These are phyloP conservation scores for Gymnocheta viridis DNA, from an alignment of 2,888 invertebrate genomes.

Conservation along the genomic window DNA sequence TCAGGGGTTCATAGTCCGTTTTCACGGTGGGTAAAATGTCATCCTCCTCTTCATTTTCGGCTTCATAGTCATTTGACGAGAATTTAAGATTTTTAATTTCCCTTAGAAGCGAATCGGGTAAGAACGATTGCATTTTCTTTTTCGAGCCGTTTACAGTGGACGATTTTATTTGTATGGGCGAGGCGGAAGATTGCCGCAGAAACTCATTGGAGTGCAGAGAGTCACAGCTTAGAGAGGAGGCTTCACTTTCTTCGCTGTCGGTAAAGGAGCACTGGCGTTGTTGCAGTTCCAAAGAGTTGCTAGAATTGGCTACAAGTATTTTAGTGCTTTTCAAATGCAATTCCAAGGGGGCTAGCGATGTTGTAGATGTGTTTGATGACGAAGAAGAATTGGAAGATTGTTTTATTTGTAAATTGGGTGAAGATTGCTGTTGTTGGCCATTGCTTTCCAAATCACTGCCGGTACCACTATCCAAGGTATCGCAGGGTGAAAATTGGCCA, in stretches of 20 bases:
- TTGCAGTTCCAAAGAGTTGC: constrained; percentile 34
- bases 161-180: constrained; percentile 79
- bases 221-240: constrained; percentile 91
- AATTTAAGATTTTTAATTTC: constrained; percentile 86
- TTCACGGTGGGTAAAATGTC: constrained; percentile 32
- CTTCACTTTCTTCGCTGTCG: constrained; percentile 86
- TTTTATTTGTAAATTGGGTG: constrained; percentile 74
- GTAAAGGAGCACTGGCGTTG: constrained; percentile 83
- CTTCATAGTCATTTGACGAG: constrained; percentile 71
- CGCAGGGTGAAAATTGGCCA: constrained; percentile 91
- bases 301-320: constrained; percentile 73
- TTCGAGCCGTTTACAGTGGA: constrained; percentile 16
- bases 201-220: constrained; percentile 89
- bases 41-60: constrained; percentile 68
- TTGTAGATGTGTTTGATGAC: constrained; percentile 12
- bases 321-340: constrained; percentile 80
- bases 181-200: constrained; percentile 79
- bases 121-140: constrained; percentile 80
- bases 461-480: constrained; percentile 92
- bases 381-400: constrained; percentile 34
- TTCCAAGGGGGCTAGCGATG: constrained; percentile 77
- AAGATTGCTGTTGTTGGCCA: constrained; percentile 82
- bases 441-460: constrained; percentile 89
- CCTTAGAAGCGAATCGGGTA: constrained; percentile 86
- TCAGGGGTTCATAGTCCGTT: constrained; percentile 7